Conservation (phyloP, 2,888 invertebrate species). For the Leptinotarsa haldemani region DNA sequence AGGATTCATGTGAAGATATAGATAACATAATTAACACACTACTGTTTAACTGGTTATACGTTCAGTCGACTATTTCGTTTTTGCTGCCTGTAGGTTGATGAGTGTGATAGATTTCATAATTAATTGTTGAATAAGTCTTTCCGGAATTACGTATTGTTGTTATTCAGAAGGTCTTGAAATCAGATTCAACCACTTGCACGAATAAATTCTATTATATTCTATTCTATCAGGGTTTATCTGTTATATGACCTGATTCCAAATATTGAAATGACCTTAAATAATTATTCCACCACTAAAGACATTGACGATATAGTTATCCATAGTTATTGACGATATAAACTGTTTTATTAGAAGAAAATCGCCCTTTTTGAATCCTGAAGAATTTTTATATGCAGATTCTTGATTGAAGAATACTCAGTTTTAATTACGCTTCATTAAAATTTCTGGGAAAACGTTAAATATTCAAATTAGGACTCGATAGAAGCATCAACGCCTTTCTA, state of each 20-base stretch:
- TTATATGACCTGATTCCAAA: too few species aligned
- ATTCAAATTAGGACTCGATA: constrained; percentile 8
- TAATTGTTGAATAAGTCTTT: not conserved
- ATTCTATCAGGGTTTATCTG: too few species aligned
- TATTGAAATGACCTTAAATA: too few species aligned
- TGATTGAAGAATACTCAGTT: not conserved
- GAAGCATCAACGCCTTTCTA: not conserved
- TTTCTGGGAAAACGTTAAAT: not conserved
- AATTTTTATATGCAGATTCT: too few species aligned
- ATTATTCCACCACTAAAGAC: too few species aligned
- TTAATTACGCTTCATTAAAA: not conserved
- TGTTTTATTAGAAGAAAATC: too few species aligned
- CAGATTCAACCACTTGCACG: not conserved
- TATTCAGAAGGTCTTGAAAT: not conserved
- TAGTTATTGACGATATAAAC: too few species aligned
- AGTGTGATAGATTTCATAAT: not conserved
- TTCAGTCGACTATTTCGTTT: not conserved
- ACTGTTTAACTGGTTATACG: constrained; percentile 36
- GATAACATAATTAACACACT: constrained; percentile 22
- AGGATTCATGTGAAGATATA: not conserved
- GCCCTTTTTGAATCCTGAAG: too few species aligned
- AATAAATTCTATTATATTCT: too few species aligned
- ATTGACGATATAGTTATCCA: too few species aligned
- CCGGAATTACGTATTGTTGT: not conserved
- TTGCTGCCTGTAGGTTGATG: not conserved